Base-by-base conservation (phyloP, 1,140 invertebrate genomes). In the Drosophila sucinea region DNA sequence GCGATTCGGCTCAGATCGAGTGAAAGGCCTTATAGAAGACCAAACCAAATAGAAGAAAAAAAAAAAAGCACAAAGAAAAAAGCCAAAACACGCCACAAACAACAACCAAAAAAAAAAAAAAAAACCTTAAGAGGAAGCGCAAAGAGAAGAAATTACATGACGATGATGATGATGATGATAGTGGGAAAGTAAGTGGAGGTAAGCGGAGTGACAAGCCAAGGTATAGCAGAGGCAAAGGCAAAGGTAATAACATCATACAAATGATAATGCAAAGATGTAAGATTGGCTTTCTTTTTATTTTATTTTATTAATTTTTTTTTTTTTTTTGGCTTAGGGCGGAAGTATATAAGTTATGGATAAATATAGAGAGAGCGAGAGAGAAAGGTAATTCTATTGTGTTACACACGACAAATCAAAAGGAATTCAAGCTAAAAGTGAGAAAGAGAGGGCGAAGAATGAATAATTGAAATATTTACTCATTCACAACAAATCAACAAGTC, bases 121-220 rank as follows among this genome's bases (percentile, higher is more conserved):
- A 47, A 47, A 47, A n/a, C 23, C 44, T 51, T 23, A 51, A 51
- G 44, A 51, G 44, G 44, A 51, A 51, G 11, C 44, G 23, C 44
- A 51, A 51, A 51, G 44, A 51, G 44, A 51, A 51, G 44, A 51
- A 51, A 51, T 51, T 51, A 51, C 44, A 51, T 51, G 44, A 51
- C 44, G 8, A 27, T 51, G 23, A 51, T 51, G 1, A 47, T 25
- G 17, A 47, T 47, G 44, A 51, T 51, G 7, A 51, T 27, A 27
- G 44, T 51, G 44, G 27, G 44, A 51, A 51, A 51, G 44, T 27
- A 51, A 51, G 8, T 23, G 17, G 44, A 10, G 7, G 44, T 27
- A 7, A 27, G 25, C 23, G 35, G 23, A 8, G 44, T 23, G 44
- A 6, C 6, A 23, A 23, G 41, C 5, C 5, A 17, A 23, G 17